Evolutionary conservation across 2,888 invertebrate genomes (phyloP), one percentile per base, ranked within the genome.

Genomic region (Tupiocoris notatus): DNA sequence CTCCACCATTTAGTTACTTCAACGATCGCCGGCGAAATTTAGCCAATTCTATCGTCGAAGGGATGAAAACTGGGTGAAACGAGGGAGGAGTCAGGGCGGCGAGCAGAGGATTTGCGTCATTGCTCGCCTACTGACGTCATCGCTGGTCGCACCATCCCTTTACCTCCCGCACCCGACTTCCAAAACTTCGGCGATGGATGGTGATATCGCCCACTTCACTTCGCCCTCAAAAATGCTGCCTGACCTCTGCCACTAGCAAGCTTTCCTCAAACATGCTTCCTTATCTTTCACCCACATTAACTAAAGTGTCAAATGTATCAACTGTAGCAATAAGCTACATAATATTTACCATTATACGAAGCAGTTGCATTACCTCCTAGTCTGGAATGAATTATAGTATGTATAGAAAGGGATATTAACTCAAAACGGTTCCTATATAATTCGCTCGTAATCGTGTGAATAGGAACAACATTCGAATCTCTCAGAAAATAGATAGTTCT

Each of bases 71-170:
- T 12, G 39, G 39, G 39, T 7, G 39, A 39, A 39, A 39, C 1
- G 39, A 54, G 20, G 39, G 56, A 17, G 65, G 56, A n/a, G 56
- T 12, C 63, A 3, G 56, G 73, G 54, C 39, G 77, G 57, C n/a
- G 75, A n/a, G 75, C 59, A 18, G 77, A 57, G 68, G 66, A 66
- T 25, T 73, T 68, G 78, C 76, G 76, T 63, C 67, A 68, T 61
- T 64, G 70, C 74, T 74, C 64, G n/a, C 62, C 57, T 39, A 25
- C 68, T 71, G 70, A 71, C 76, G 70, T 71, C 76, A 68, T 68
- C 20, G 39, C 64, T 6, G 61, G 67, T 39, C 76, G 16, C 63
- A 54, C 23, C 22, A n/a, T 17, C 22, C 12, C 71, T 18, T 39
- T 7, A 63, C 56, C 54, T 12, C 63, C 20, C 63, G 21, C 23